Base-by-base conservation (phyloP, 2,888 invertebrate species). In the Eremobia ochroleuca region DNA sequence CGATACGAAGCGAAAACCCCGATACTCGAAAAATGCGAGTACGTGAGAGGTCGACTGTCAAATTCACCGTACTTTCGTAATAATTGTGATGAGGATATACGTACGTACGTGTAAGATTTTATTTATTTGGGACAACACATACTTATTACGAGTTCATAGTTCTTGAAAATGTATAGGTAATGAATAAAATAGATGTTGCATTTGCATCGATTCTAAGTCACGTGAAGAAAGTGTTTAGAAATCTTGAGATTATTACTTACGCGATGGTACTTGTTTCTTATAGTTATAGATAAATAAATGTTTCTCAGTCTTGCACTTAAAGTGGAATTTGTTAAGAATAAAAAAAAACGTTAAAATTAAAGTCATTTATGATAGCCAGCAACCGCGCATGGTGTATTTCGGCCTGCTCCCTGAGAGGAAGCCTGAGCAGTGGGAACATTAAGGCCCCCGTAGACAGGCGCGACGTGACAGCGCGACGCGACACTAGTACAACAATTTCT, bases 21-120 rank as follows among this genome's bases (percentile, higher is more conserved):
- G 15, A 75, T 40, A 85, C 73, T 61, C 6, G 8, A 66, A 73
- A 81, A 62, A 55, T 31, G 3, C n/a, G 28, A 55, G 40, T 58
- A 86, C 86, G 86, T 85, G 84, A 76, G 55, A 74, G 76, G 86
- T 85, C 79, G 21, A 9, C 31, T 72, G 74, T 64, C 86, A 76
- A 58, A 80, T 58, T 65, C 69, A 61, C 8, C 9, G 37, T 31
- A 70, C 65, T 82, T 85, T 80, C 76, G 69, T 69, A 62, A 81
- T 62, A 58, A 81, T 67, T 31, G 25, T 13, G 25, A 72, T 76
- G 81, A 72, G 34, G 13, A 75, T 84, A 34, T 72, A 11, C 21
- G 59, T 55, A n/a, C 43, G 43, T 55, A 73, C 72, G 76, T 84
- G 76, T 59, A 31, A 79, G 58, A 69, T 72, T 65, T 75, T 43